Evolutionary conservation across 2,797 vertebrate genomes (phyloP).

Genomic region (Lycodopsis pacificus): DNA sequence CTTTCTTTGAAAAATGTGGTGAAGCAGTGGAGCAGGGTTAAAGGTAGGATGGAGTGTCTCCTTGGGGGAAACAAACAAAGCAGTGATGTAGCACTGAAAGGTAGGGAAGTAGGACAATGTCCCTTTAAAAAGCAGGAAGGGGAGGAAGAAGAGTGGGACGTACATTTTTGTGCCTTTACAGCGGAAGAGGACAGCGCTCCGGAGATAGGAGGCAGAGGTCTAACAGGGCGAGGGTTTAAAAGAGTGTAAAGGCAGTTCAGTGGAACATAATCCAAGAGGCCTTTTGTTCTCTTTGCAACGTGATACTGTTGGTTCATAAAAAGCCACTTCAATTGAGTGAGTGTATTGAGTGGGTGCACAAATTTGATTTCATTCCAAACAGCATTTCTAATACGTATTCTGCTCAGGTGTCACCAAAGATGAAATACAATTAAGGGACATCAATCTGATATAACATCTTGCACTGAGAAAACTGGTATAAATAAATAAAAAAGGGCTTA

Average conservation of each 20-base stretch:
- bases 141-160: constrained; percentile 50
- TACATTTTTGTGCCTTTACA: constrained; percentile 61
- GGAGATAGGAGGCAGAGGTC: constrained; percentile 52
- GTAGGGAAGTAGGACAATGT: constrained; percentile 65
- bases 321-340: constrained; percentile 67
- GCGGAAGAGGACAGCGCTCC: constrained; percentile 28
- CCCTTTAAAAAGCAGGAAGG: constrained; percentile 65
- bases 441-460: constrained; percentile 59
- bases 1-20: constrained; percentile 49
- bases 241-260: constrained; percentile 64
- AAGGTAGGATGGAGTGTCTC: constrained; percentile 48
- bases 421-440: constrained; percentile 71
- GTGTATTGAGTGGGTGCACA: constrained; percentile 68
- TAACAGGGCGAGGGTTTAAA: constrained; percentile 61
- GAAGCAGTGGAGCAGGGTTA: constrained; percentile 31
- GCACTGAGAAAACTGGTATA: constrained; percentile 37
- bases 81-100: constrained; percentile 44
- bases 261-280: constrained; percentile 61
- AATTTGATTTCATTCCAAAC: constrained; percentile 73
- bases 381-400: constrained; percentile 73
- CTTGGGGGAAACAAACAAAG: constrained; percentile 45
- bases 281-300: constrained; percentile 72
- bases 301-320: constrained; percentile 67
- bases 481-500: background rate
- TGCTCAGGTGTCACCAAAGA: constrained; percentile 74